Base-by-base conservation (phyloP, 2,888 invertebrate species). In the Catotricha subobsoleta region DNA sequence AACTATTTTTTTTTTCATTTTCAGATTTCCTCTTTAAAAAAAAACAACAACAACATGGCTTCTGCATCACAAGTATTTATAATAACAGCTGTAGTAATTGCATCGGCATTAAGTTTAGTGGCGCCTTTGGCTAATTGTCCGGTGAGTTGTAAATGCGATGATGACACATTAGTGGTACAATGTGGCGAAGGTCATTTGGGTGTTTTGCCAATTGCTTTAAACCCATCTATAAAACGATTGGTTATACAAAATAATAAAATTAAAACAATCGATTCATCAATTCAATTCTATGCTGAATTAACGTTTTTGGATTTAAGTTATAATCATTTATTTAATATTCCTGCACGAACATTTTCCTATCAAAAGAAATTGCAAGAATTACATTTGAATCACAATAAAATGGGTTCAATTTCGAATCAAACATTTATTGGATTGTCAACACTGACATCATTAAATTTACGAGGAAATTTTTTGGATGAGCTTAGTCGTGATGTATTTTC, bases 191-290 rank as follows among this genome's bases (percentile, higher is more conserved):
- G 84, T 55, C 80, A 80, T 49, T 69, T 91, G 45, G 87, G 87
- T 64, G 84, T 87, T 41, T 73, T 91, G 46, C 90, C 90, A 45
- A 90, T 90, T 53, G 83, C 87, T 3, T 67, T 91, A 47, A 91
- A 91, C 65, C 92, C 92, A 30, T 81, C 83, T 52, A 84, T 88
- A 47, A 82, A 83, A 57, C 71, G 84, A 41, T 72, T 88, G 52
- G 80, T 84, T 50, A 73, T 88, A 46, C 76, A 79, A 52, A 82
- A 80, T 60, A 88, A 87, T 60, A 78, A 79, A 54, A 86, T 88
- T 53, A 84, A 83, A 59, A 83, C 81, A 13, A 81, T 88, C 49
- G 87, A 88, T 60, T 83, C 83, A 38, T 83, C 84, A 19, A 81
- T 88, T 63, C 82, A 83, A 57, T 88, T 88, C 64, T 88, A 88